These are phyloP conservation scores for Eustalomyia histrio DNA, from an alignment of 2,888 invertebrate genomes.

Conservation along the genomic window DNA sequence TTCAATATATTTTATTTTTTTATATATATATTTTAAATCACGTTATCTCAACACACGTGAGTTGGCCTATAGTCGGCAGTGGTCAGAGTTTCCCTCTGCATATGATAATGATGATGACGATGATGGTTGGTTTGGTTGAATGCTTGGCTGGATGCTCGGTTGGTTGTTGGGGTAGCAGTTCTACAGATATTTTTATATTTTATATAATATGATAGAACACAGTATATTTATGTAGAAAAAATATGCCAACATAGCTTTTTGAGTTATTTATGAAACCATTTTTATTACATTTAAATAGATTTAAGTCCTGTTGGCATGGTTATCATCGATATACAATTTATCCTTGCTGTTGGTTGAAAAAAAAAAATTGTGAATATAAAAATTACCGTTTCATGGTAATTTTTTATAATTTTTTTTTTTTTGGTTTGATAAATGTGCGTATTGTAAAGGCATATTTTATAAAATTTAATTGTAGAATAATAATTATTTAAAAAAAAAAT, in stretches of 20 bases:
- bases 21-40: not conserved
- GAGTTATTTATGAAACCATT: conserved; percentile 47
- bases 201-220: not conserved
- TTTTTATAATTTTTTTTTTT: not conserved
- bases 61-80: conserved; percentile 14
- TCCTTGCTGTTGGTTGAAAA: not conserved
- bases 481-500: no score
- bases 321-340: conserved; percentile 27
- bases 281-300: conserved; percentile 47
- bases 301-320: conserved; percentile 34
- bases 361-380: not conserved
- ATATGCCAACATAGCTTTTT: conserved; percentile 44
- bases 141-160: conserved; percentile 4
- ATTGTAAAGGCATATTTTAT: no score
- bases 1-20: conserved; percentile 1
- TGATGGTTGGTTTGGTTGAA: conserved; percentile 13
- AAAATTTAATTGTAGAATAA: no score
- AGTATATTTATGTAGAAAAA: conserved; percentile 1
- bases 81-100: not conserved
- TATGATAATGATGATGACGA: not conserved
- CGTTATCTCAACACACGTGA: conserved; percentile 31
- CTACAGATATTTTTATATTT: not conserved
- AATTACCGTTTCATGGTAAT: conserved; percentile 10
- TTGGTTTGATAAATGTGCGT: no score
- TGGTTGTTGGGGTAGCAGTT: not conserved